Percentiles rank a stretch among this genome's conserved stretches.
phyloP scores from a whole-genome alignment of 1,140 invertebrate species.

The Drosophila leontia region DNA sequence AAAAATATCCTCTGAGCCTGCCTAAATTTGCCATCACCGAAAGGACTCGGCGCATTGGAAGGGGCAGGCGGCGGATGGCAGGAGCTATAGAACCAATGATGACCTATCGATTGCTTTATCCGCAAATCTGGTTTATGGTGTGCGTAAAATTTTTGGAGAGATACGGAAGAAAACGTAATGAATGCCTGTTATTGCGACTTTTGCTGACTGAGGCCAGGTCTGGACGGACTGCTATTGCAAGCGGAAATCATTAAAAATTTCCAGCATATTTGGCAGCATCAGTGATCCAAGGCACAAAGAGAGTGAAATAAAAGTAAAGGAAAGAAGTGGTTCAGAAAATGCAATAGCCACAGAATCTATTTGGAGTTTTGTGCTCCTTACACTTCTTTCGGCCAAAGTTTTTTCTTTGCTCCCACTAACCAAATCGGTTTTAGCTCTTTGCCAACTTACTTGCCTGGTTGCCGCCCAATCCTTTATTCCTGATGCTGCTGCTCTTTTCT shows the following conservation, averaged over 20 bases:
- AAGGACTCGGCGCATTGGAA: slow-evolving; percentile 19
- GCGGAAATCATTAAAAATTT: slow-evolving; percentile 79
- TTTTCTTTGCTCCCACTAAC: slow-evolving; percentile 28
- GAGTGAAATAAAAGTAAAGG: slow-evolving; percentile 29
- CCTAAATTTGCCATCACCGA: slow-evolving; percentile 19
- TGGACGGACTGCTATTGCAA: slow-evolving; percentile 18
- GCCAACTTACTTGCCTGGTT: slow-evolving; percentile 52
- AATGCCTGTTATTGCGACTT: slow-evolving; percentile 52
- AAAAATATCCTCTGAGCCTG: slow-evolving; percentile 4
- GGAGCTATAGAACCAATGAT: slow-evolving; percentile 59
- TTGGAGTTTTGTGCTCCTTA: slow-evolving; percentile 37
- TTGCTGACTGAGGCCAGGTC: slow-evolving; percentile 53
- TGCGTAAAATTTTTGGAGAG: slow-evolving; percentile 22
- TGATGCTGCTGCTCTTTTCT: slow-evolving; percentile 46
- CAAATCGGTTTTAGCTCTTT: slow-evolving; percentile 68
- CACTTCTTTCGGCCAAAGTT: slow-evolving; percentile 37
- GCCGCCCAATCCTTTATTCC: slow-evolving; percentile 26
- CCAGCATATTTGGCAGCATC: slow-evolving; percentile 68
- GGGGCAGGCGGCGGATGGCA: background rate
- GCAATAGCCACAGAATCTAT: slow-evolving; percentile 74
- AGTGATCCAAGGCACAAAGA: slow-evolving; percentile 15
- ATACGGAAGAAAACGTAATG: slow-evolving; percentile 40
- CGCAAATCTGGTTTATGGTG: slow-evolving; percentile 15
- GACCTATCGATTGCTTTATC: slow-evolving; percentile 66
- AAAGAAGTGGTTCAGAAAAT: slow-evolving; percentile 36